These are phyloP conservation scores for Scophthalmus maximus DNA, from an alignment of 2,113 vertebrate genomes.

Conservation along the genomic window DNA sequence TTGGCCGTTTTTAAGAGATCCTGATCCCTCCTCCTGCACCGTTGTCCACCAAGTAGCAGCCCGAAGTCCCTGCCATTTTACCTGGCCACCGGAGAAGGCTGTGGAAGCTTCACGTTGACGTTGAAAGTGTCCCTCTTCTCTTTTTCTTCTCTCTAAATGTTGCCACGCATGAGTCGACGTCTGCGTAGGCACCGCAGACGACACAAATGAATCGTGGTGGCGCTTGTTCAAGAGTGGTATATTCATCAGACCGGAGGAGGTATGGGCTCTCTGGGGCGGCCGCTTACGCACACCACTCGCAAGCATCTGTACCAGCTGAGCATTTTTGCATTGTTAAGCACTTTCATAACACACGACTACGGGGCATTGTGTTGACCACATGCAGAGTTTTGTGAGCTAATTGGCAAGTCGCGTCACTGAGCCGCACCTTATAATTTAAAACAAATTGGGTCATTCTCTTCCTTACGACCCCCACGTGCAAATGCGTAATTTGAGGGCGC, in stretches of 20 bases:
- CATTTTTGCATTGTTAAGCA: constrained; percentile 64
- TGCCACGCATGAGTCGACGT: constrained; percentile 59
- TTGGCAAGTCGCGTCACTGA: constrained; percentile 53
- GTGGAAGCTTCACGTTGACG: constrained; percentile 20
- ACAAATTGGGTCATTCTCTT: constrained; percentile 70
- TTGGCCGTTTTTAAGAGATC: constrained; percentile 60
- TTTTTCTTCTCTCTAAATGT: constrained; percentile 52
- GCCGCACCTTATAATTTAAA: constrained; percentile 55
- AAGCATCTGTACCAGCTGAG: constrained; percentile 56
- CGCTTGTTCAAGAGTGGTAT: constrained; percentile 68
- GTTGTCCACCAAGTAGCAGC: constrained; percentile 18
- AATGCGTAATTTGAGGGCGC: constrained; percentile 56
- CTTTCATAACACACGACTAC: constrained; percentile 48
- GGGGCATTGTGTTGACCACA: constrained; percentile 64
- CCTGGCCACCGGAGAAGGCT: constrained; percentile 16
- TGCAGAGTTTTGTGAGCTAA: constrained; percentile 65
- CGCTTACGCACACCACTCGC: constrained; percentile 61
- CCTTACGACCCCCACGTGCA: constrained; percentile 46
- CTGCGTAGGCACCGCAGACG: constrained; percentile 43
- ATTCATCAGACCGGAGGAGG: constrained; percentile 69
- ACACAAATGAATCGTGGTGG: constrained; percentile 65
- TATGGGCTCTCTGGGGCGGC: constrained; percentile 63
- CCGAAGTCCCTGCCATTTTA: constrained; percentile 32
- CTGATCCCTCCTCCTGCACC: constrained; percentile 44
- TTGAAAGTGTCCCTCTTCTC: constrained; percentile 26